Base-by-base conservation (phyloP, 2,888 invertebrate species). In the Ichneumoninae sp. region DNA sequence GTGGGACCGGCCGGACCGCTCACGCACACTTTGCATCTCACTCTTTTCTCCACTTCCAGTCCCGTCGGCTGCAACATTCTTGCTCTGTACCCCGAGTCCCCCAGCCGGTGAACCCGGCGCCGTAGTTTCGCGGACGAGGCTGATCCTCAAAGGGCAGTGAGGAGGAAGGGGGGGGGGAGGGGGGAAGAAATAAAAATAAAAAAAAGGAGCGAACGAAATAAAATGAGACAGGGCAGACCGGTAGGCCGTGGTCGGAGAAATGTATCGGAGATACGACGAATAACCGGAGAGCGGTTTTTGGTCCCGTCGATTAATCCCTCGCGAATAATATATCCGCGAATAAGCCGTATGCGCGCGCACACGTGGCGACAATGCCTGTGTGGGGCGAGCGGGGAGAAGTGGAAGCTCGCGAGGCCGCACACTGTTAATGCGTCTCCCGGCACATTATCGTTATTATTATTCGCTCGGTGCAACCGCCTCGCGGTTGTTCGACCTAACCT, bases 371-470 rank as follows among this genome's bases (percentile, higher is more conserved):
- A 47, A 47, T 16, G 62, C n/a, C 57, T 4, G 57, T 22, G 30
- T 13, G 26, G 2, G 57, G n/a, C 16, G 62, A 16, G 33, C 30
- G 33, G 30, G 16, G 57, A 22, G 57, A 62, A 62, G 13, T 16
- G 30, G 57, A 33, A 33, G 33, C 36, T 40, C 10, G 36, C 84
- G 84, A 84, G 84, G 84, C 65, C 81, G 40, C 69, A 26, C 30
- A 22, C 62, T 62, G n/a, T 33, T 33, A 33, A 62, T 33, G 76
- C 66, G 74, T 77, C 77, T 57, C 74, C 50, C 77, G 54, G 70
- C 78, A 76, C 76, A 84, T 81, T 84, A 81, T 78, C 77, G 57
- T 77, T 66, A 54, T 74, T 81, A 81, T 84, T 84, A 81, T 75
- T 78, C 78, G 69, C 81, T 66, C 84, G 81, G 75, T 84, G 84